Evolutionary conservation across 2,113 vertebrate species (phyloP), one percentile per base, ranked within the genome.

Genomic region (Procavia capensis): DNA sequence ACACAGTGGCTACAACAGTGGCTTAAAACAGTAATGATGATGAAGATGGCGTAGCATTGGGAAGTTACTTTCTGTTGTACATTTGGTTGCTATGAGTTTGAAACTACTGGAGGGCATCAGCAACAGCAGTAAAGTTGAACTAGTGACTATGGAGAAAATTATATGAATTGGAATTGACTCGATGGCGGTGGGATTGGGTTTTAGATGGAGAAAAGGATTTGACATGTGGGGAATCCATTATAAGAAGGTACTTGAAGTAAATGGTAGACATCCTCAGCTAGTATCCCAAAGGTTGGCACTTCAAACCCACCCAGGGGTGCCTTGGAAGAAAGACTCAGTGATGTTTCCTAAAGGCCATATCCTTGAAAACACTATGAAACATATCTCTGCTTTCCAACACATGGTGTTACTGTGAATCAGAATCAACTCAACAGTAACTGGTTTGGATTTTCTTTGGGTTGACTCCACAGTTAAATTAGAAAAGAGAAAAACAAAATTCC

Each of bases 131-230:
- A 8, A 14, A 87, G 11, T 92, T 93, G 50, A 86, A 43, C 0
- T 22, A 63, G 3, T 11, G 85, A 9, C 34, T 85, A 16, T 45
- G 82, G 90, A 68, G 88, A 88, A 90, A 80, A 36, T 79, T n/a
- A n/a, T n/a, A n/a, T n/a, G n/a, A n/a, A n/a, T n/a, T n/a, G n/a
- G n/a, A n/a, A n/a, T n/a, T n/a, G n/a, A n/a, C n/a, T n/a, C n/a
- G n/a, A n/a, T n/a, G n/a, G n/a, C n/a, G n/a, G n/a, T n/a, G n/a
- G n/a, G n/a, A n/a, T n/a, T n/a, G n/a, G n/a, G n/a, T n/a, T n/a
- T n/a, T n/a, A n/a, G n/a, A 16, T 45, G 82, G 90, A 68, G 88
- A 88, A 90, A 80, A 36, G 75, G 3, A 59, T 80, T 91, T 89
- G 63, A 13, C n/a, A 79, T 31, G 0, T 72, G 5, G 61, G 64